Evolutionary conservation across 2,797 vertebrate genomes (phyloP).

Genomic region (Fratercula arctica): DNA sequence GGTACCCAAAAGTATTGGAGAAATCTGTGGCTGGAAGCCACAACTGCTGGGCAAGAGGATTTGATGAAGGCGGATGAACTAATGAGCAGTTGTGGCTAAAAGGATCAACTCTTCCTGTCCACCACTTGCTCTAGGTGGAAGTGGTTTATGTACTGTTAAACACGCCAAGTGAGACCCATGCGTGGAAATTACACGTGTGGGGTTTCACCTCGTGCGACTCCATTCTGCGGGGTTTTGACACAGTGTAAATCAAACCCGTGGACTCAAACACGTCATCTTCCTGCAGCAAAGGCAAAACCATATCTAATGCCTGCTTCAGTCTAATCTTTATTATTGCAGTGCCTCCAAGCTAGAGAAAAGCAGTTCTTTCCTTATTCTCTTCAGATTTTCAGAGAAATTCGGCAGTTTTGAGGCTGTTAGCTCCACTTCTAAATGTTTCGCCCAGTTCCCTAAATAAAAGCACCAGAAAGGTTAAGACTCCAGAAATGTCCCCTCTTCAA

Average conservation of each 20-base stretch:
- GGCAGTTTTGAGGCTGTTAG: neutral
- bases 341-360: neutral
- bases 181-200: accelerated
- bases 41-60: neutral
- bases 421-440: neutral
- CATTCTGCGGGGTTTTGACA: neutral
- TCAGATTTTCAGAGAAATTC: neutral
- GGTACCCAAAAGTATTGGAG: neutral
- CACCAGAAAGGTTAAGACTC: neutral
- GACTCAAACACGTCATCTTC: neutral
- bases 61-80: neutral
- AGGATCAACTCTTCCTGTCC: neutral
- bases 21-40: neutral
- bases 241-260: neutral
- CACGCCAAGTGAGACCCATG: accelerated
- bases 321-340: neutral
- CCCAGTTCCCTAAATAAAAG: neutral
- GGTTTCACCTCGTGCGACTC: accelerated
- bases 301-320: neutral
- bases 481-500: neutral
- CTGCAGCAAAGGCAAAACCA: neutral
- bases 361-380: neutral
- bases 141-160: neutral
- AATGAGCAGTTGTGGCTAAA: neutral
- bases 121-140: neutral